These are phyloP conservation scores for Zaprionus gabonicus DNA, from an alignment of 1,140 invertebrate species.

Conservation along the genomic window DNA sequence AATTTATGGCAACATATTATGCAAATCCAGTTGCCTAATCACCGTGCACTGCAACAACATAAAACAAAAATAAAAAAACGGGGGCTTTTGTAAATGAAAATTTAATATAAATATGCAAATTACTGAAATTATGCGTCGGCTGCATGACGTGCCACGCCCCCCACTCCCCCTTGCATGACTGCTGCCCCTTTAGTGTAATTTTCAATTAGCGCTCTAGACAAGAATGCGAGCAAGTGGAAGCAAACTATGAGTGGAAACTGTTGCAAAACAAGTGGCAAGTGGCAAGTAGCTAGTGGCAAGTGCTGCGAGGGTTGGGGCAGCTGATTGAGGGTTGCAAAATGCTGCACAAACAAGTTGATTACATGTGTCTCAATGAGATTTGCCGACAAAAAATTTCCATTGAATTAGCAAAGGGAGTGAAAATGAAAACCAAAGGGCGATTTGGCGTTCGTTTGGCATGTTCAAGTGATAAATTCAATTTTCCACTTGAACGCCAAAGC, in stretches of 20 bases:
- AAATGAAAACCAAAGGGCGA: conserved; percentile 26
- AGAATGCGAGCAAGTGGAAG: background rate
- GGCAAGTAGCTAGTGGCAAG: background rate
- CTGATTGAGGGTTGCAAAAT: background rate
- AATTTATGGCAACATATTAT: conserved; percentile 76
- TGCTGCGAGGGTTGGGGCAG: background rate
- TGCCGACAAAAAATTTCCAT: conserved; percentile 49
- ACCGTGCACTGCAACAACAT: conserved; percentile 16
- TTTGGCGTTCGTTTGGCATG: conserved; percentile 66
- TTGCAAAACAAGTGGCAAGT: conserved; percentile 54
- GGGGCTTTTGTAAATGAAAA: conserved; percentile 64
- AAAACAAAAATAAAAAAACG: conserved; percentile 13
- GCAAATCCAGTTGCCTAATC: conserved; percentile 74
- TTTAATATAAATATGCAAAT: conserved; percentile 82
- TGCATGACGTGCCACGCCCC: conserved; percentile 54
- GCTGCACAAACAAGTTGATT: conserved; percentile 78
- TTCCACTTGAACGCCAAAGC: conserved; percentile 75
- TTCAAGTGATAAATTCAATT: conserved; percentile 83
- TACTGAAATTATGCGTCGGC: conserved; percentile 51
- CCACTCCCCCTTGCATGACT: background rate
- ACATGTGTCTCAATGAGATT: conserved; percentile 80
- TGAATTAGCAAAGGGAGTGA: conserved; percentile 58
- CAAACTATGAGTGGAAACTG: conserved; percentile 57
- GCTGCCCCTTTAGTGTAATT: conserved; percentile 60
- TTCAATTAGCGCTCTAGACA: conserved; percentile 69